Evolutionary conservation across 2,113 vertebrate species (phyloP).

Genomic region (Stegostoma tigrinum): DNA sequence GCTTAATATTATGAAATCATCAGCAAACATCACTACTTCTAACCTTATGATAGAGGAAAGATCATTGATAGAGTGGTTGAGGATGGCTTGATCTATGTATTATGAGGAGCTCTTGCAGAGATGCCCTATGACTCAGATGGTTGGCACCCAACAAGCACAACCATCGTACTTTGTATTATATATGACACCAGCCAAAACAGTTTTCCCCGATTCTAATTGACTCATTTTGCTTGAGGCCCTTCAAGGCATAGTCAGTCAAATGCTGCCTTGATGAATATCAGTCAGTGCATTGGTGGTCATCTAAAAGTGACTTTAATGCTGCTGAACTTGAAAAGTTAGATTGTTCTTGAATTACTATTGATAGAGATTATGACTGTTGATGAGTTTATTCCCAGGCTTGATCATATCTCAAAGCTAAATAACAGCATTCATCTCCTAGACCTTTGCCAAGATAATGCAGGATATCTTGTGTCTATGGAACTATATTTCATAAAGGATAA

Average conservation of each 20-base stretch:
- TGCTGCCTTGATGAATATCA: background rate
- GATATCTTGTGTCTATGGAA: background rate
- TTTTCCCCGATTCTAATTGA: too few relatives aligned
- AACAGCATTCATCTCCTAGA: background rate
- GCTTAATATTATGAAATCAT: too few relatives aligned
- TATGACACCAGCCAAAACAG: too few relatives aligned
- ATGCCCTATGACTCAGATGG: too few relatives aligned
- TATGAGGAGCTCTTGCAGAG: too few relatives aligned
- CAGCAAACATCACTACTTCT: too few relatives aligned
- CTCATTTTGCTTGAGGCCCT: too few relatives aligned
- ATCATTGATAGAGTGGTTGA: too few relatives aligned
- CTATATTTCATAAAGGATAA: background rate
- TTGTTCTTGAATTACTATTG: background rate
- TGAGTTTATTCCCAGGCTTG: background rate
- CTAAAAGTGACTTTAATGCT: background rate
- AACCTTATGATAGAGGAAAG: too few relatives aligned
- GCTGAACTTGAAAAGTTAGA: background rate
- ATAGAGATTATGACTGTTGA: background rate
- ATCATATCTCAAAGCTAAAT: background rate
- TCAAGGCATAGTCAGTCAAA: background rate
- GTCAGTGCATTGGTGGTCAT: background rate
- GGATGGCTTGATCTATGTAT: too few relatives aligned
- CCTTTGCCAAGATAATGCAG: background rate
- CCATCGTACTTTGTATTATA: too few relatives aligned
- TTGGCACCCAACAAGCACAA: too few relatives aligned